Base-by-base conservation (phyloP, 1,140 invertebrate species). In the Papilio polytes region DNA sequence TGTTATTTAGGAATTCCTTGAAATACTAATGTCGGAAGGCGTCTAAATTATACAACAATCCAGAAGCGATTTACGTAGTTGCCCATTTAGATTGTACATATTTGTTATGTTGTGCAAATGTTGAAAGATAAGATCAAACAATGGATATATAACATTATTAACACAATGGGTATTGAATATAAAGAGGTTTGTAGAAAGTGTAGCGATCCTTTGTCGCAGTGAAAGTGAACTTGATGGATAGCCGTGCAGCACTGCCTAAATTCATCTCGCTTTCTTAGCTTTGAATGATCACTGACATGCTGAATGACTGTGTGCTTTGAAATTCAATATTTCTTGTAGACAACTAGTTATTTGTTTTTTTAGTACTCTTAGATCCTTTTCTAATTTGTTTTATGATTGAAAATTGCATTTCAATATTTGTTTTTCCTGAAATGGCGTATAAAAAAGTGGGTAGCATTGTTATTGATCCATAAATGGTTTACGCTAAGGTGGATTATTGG, bases 201-300 rank as follows among this genome's bases (percentile, higher is more conserved):
- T 82, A 76, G 48, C 66, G 83, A 89, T 93, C 91, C 91, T 93
- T 94, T 94, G 90, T 92, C 76, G 80, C 59, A 83, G 90, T 87
- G 90, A 92, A 93, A 92, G 92, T 88, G 81, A 82, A 46, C 83
- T 84, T 88, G 89, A 90, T 88, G 83, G 84, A 88, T 85, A 81
- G 63, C 82, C 81, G 82, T 82, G 72, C 46, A 81, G 81, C 53
- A 56, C 53, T 77, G 66, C 79, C 81, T 80, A 53, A 63, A 83
- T 83, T 81, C 82, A 85, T 85, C 80, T 82, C 83, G 86, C 87
- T 90, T 86, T 91, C 85, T 84, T 87, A 85, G 85, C 13, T 56
- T 81, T 72, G 51, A 26, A 76, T 81, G 46, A 44, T 70, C 26
- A 51, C 36, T 66, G 48, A 73, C 41, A 73, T 72, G 46, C 46